Evolutionary conservation across 1,140 invertebrate genomes (phyloP).

Genomic region (Macrostomum lignano): DNA sequence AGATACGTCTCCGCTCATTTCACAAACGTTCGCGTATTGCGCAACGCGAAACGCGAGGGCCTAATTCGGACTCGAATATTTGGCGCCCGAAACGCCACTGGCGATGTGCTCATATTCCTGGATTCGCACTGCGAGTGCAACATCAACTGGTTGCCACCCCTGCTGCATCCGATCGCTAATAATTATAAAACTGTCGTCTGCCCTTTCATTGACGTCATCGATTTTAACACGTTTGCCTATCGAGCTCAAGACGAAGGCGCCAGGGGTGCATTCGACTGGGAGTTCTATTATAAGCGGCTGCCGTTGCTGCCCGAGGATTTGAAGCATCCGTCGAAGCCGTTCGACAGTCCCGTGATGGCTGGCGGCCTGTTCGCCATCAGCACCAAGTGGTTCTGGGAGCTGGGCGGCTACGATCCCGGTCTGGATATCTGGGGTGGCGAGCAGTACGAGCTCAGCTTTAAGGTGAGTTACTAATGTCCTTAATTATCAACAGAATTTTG

Average conservation of each 20-base stretch:
- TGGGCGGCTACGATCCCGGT: conserved; percentile 38
- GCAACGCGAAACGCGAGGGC: conserved; percentile 43
- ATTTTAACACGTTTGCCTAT: conserved; percentile 54
- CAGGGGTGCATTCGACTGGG: conserved; percentile 78
- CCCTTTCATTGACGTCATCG: conserved; percentile 80
- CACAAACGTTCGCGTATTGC: conserved; percentile 38
- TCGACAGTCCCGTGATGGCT: conserved; percentile 44
- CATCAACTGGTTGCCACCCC: conserved; percentile 70
- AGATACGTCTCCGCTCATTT: neutral
- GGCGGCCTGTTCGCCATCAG: conserved; percentile 39
- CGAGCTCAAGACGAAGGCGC: conserved; percentile 56
- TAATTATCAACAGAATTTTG: too few species aligned
- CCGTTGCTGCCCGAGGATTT: conserved; percentile 52
- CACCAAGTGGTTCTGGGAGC: conserved; percentile 36
- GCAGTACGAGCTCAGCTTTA: conserved; percentile 39
- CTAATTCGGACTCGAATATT: conserved; percentile 57
- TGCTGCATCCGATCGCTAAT: conserved; percentile 58
- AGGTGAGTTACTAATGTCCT: too few species aligned
- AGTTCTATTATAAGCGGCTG: conserved; percentile 73
- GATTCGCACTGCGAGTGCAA: conserved; percentile 80
- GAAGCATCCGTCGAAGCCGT: conserved; percentile 53
- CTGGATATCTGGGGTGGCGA: conserved; percentile 41
- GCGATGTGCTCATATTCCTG: conserved; percentile 58
- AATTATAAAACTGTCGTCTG: conserved; percentile 63
- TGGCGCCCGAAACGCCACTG: conserved; percentile 49